A percentile compares a stretch with the other conserved stretches of the same genome.
These are phyloP conservation scores for Nemopilema nomurai DNA, from an alignment of 30 jellyfish, hydroid and myxozoan genomes.

Conservation along the genomic window DNA sequence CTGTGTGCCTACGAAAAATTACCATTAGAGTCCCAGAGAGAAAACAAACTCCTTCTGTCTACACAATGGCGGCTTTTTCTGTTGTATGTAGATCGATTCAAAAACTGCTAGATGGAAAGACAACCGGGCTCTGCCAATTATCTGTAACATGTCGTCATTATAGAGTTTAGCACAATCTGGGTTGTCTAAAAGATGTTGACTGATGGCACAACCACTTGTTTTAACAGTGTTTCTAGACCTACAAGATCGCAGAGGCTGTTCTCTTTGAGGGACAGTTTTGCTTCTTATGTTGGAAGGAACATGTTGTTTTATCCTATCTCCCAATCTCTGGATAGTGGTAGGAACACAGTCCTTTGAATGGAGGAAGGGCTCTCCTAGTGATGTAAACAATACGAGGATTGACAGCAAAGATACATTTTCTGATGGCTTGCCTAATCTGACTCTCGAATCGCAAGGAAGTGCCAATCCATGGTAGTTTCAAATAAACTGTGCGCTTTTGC, in stretches of 20 bases:
- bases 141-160: not conserved
- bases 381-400: not conserved
- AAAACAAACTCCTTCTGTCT: not conserved
- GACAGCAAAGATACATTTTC: not conserved
- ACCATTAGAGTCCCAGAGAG: not conserved
- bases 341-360: not conserved
- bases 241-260: not conserved
- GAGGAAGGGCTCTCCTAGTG: not conserved
- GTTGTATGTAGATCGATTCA: slow-evolving; percentile 1
- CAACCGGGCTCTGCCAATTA: slow-evolving; percentile 8
- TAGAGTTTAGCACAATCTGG: slow-evolving; percentile 11
- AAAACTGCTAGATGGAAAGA: slow-evolving; percentile 10
- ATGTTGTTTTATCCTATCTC: slow-evolving; percentile 9
- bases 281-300: not conserved
- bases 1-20: not conserved
- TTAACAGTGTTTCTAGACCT: not conserved
- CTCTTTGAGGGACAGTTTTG: not conserved
- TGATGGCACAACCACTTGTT: slow-evolving; percentile 8
- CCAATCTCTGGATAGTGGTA: slow-evolving; percentile 6
- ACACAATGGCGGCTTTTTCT: not conserved
- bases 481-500: not conserved
- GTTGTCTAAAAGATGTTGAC: slow-evolving; percentile 19
- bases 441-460: not conserved
- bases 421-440: not conserved
- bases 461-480: not conserved